phyloP scores from a whole-genome alignment of 2,888 invertebrate species.

The Ligdia adustata region DNA sequence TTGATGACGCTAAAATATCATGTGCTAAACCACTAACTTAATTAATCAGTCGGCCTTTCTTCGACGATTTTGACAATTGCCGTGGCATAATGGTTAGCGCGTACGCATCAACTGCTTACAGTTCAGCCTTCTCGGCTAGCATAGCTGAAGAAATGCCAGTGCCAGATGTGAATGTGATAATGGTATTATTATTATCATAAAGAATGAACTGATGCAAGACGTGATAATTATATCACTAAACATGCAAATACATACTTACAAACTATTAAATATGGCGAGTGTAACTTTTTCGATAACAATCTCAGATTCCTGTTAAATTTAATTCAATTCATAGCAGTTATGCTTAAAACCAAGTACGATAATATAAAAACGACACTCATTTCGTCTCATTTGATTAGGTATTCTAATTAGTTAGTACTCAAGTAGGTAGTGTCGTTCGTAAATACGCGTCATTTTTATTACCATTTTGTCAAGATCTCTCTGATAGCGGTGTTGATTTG shows the following conservation, averaged over 20 bases:
- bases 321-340: no score
- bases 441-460: constrained; percentile 36
- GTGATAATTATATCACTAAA: constrained; percentile 4
- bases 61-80: no score
- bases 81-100: no score
- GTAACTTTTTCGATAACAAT: no score
- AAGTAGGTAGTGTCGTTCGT: constrained; percentile 29
- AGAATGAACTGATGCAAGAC: constrained; percentile 6
- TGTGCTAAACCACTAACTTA: constrained; percentile 20
- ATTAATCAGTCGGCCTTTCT: constrained; percentile 25
- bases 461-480: constrained; percentile 42
- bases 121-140: no score
- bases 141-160: no score
- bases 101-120: no score
- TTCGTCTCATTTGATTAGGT: constrained; percentile 33
- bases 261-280: no score
- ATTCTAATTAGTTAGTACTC: constrained; percentile 51
- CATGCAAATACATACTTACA: background rate
- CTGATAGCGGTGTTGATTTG: constrained; percentile 19
- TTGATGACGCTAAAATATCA: constrained; percentile 1
- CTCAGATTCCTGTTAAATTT: no score
- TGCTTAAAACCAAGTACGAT: no score
- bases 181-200: constrained; percentile 1
- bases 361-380: constrained; percentile 6
- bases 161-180: no score